These are phyloP conservation scores for Coleophora flavipennella DNA, from an alignment of 2,888 invertebrate species.

Conservation along the genomic window DNA sequence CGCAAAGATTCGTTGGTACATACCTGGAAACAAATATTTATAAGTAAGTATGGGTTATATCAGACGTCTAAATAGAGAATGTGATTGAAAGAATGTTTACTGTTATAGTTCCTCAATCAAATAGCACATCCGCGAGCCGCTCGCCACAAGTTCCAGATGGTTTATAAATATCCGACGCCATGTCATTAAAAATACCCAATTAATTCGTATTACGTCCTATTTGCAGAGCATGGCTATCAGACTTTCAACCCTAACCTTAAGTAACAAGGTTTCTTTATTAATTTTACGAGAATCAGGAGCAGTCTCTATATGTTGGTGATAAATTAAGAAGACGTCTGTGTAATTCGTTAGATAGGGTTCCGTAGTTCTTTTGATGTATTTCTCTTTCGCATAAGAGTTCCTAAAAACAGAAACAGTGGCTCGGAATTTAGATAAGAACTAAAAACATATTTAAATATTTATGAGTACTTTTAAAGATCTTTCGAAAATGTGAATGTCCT, in stretches of 20 bases:
- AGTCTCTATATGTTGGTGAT: conserved; percentile 26
- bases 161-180: conserved; percentile 49
- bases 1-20: no score
- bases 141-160: conserved; percentile 31
- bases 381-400: conserved; percentile 4
- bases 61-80: no score
- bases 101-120: conserved; percentile 8
- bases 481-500: no score
- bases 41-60: no score
- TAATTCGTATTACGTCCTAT: conserved; percentile 40
- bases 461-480: no score
- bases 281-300: conserved; percentile 4
- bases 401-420: no score
- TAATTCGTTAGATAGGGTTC: conserved; percentile 38
- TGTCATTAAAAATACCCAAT: conserved; percentile 50
- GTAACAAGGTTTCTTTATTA: conserved; percentile 14
- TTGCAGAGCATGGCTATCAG: conserved; percentile 17
- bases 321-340: conserved; percentile 37
- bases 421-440: no score
- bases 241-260: conserved; percentile 25
- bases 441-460: no score
- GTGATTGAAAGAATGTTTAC: no score
- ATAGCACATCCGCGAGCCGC: conserved; percentile 29
- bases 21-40: conserved; percentile 29
- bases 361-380: conserved; percentile 41